These are phyloP conservation scores for Elymnias hypermnestra DNA, from an alignment of 1,140 invertebrate genomes.

Conservation along the genomic window DNA sequence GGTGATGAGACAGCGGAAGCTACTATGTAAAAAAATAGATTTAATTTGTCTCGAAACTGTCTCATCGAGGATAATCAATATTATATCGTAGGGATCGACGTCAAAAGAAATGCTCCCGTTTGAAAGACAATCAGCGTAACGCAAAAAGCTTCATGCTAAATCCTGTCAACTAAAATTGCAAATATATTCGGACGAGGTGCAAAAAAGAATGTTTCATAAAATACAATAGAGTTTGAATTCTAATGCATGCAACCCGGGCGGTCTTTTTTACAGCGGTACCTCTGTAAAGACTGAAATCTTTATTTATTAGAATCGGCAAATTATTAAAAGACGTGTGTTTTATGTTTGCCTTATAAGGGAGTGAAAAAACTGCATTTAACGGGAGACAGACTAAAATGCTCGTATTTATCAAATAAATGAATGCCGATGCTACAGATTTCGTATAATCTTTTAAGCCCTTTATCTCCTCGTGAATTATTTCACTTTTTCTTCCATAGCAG, in stretches of 20 bases:
- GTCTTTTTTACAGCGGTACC: constrained; percentile 60
- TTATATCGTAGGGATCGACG: constrained; percentile 30
- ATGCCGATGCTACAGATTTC: no score
- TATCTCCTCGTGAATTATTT: no score
- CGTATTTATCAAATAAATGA: not conserved
- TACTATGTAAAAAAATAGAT: no score
- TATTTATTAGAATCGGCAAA: constrained; percentile 73
- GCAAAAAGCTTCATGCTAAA: constrained; percentile 38
- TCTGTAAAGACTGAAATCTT: constrained; percentile 62
- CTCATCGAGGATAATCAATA: constrained; percentile 16
- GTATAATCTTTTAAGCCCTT: no score
- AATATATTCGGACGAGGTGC: constrained; percentile 70
- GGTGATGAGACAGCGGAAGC: no score
- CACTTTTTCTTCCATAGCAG: no score
- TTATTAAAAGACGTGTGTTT: constrained; percentile 59
- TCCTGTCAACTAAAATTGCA: constrained; percentile 54
- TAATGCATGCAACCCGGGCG: constrained; percentile 63
- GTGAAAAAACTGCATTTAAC: not conserved
- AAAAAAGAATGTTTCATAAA: constrained; percentile 73
- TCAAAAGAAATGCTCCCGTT: constrained; percentile 26
- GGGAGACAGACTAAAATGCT: not conserved
- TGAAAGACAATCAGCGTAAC: constrained; percentile 28
- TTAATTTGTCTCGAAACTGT: constrained; percentile 6
- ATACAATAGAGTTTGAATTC: constrained; percentile 68
- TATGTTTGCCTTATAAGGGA: constrained; percentile 47